These are phyloP conservation scores for Drosophila putrida DNA, from an alignment of 2,888 invertebrate species.

Conservation along the genomic window DNA sequence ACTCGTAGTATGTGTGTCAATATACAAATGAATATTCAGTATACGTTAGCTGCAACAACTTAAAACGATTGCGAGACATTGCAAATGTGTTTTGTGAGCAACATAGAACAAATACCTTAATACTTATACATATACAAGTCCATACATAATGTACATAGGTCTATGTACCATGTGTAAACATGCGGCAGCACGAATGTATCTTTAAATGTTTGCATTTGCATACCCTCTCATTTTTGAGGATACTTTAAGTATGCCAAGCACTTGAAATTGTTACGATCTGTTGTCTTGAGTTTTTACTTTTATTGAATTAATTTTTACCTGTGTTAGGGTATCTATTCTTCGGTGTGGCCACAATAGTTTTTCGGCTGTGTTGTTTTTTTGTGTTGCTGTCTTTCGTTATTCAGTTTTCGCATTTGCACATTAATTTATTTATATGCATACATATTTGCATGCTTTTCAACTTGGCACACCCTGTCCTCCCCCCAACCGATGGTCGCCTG, in stretches of 20 bases:
- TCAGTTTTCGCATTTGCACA: constrained; percentile 76
- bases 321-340: constrained; percentile 28
- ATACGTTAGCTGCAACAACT: constrained; percentile 40
- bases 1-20: constrained; percentile 18
- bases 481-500: neutral
- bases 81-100: constrained; percentile 51
- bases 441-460: constrained; percentile 78
- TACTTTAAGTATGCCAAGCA: neutral
- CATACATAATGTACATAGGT: constrained; percentile 12
- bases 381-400: constrained; percentile 44
- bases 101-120: constrained; percentile 35
- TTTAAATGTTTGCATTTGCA: constrained; percentile 23
- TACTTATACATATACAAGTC: neutral
- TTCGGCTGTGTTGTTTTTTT: neutral
- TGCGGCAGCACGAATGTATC: constrained; percentile 11
- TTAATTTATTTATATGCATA: constrained; percentile 79
- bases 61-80: constrained; percentile 43
- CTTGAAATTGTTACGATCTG: neutral
- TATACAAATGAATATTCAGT: constrained; percentile 37
- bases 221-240: constrained; percentile 18
- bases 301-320: neutral
- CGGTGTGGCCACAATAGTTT: neutral
- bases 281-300: neutral
- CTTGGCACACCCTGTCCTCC: constrained; percentile 66
- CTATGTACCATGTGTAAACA: constrained; percentile 42